Base-by-base conservation (phyloP, 1,140 invertebrate species). In the Prorops nasuta region DNA sequence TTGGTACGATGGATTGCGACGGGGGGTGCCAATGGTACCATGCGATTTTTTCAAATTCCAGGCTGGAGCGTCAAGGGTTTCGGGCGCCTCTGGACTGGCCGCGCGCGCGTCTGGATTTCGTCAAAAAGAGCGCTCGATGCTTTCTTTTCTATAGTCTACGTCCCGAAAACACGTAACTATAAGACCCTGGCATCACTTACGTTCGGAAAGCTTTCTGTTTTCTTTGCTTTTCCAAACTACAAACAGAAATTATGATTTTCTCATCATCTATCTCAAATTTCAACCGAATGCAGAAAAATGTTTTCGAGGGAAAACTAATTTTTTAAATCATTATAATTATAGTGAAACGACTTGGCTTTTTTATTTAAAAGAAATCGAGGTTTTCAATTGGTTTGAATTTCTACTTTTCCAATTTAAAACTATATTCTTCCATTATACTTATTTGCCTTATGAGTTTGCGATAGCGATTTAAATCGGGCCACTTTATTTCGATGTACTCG, bases 31-130 rank as follows among this genome's bases (percentile, higher is more conserved):
- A n/a, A n/a, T n/a, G n/a, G n/a, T n/a, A n/a, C n/a, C 39, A 6
- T 44, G 41, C 6, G 14, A 44, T 32, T 16, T 44, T 15, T 31
- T 44, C 14, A 34, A 44, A 6, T 28, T 10, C 24, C 24, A 17
- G 18, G 32, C 10, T 3, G 28, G 24, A 19, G 24, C 28, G 22
- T 67, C 64, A 64, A 72, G 70, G 60, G 63, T 61, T 69, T 42
- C 41, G 44, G 48, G 49, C 56, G 64, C 51, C 56, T 60, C 59
- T 51, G 51, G 24, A 28, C n/a, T n/a, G n/a, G n/a, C n/a, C n/a
- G n/a, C n/a, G 62, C 39, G 41, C 46, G 62, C 53, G 56, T 75
- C 72, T 75, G 72, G 71, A 69, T 54, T 61, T 63, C 71, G 71
- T 75, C 69, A 67, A 49, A 64, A 65, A 67, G 58, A 51, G 49